Percentiles rank a stretch among this genome's conserved stretches.
Evolutionary conservation across 2,113 vertebrate species (phyloP).

Genomic region (Arizona elegans): DNA sequence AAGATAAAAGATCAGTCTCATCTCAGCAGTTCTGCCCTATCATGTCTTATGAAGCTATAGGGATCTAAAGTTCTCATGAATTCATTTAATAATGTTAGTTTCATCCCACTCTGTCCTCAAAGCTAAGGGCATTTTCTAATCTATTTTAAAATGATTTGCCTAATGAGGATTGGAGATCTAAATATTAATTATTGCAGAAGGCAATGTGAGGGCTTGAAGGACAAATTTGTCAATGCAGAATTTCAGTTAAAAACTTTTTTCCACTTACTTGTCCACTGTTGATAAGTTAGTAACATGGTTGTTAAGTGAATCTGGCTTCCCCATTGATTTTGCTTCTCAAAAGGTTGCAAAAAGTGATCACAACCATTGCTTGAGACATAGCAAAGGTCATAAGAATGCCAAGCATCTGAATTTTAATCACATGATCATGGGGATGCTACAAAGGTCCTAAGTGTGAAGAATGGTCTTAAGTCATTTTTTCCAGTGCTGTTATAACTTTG

Average conservation of each 20-base stretch:
- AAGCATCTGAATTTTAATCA: no score
- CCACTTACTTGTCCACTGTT: background rate
- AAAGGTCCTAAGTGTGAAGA: no score
- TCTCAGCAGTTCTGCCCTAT: background rate
- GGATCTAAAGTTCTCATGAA: background rate
- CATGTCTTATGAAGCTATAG: background rate
- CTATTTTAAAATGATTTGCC: background rate
- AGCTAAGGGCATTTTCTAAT: background rate
- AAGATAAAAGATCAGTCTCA: background rate
- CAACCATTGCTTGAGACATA: no score
- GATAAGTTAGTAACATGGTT: no score
- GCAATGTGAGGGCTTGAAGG: background rate
- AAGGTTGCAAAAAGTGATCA: no score
- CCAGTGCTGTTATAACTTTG: no score
- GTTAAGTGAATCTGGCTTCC: no score
- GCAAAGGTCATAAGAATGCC: no score
- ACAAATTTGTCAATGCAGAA: background rate
- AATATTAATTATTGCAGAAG: background rate
- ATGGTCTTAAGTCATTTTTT: no score
- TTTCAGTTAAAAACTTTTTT: background rate
- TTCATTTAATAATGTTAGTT: background rate
- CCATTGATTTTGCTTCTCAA: no score
- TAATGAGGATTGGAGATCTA: slow-evolving; percentile 1
- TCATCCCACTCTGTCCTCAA: background rate
- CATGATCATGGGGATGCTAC: no score